Percentiles rank a stretch among this genome's conserved stretches.
These are phyloP conservation scores for Smutsia gigantea DNA, from an alignment of 2,797 vertebrate genomes.

Conservation along the genomic window DNA sequence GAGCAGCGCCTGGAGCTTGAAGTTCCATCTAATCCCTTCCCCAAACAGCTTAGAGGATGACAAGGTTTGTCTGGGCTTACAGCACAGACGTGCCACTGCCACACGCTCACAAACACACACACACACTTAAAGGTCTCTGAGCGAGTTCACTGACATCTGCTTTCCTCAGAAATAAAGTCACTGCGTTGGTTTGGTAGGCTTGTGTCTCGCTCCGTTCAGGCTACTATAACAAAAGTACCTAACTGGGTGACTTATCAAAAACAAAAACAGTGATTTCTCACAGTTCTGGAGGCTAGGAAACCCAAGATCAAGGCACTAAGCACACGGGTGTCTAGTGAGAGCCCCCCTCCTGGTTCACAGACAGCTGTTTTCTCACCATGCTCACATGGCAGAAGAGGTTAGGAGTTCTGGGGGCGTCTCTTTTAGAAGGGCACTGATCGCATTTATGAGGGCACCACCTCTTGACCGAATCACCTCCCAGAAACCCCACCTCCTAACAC, in stretches of 20 bases:
- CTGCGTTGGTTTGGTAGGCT: background rate
- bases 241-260: background rate
- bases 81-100: background rate
- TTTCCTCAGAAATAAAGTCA: background rate
- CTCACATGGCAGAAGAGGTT: too few species aligned
- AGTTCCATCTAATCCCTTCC: background rate
- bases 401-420: background rate
- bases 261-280: background rate
- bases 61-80: background rate
- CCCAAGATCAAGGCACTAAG: background rate
- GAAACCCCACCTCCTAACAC: background rate
- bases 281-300: background rate
- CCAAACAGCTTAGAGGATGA: background rate
- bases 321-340: background rate
- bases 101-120: rapidly evolving
- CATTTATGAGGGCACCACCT: too few species aligned
- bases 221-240: background rate
- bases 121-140: background rate
- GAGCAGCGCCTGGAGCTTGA: background rate
- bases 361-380: background rate
- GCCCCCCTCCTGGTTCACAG: background rate
- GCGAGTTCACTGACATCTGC: background rate
- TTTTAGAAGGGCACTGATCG: background rate
- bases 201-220: background rate
- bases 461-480: background rate